These are phyloP conservation scores for Acrobasis repandana DNA, from an alignment of 2,888 invertebrate genomes.

Conservation along the genomic window DNA sequence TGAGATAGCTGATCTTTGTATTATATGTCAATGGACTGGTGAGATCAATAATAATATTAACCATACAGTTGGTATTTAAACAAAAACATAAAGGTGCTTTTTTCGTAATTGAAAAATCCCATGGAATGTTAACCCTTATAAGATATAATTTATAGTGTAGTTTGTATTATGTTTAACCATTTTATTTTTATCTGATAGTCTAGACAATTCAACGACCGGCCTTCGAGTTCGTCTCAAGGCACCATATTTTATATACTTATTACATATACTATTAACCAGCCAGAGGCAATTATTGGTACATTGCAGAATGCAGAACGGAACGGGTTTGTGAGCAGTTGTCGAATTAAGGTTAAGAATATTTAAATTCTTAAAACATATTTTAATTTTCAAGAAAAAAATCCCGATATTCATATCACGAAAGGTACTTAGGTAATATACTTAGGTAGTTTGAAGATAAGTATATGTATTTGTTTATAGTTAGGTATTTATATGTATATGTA, in stretches of 20 bases:
- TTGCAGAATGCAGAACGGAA: slow-evolving; percentile 17
- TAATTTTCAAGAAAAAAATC: no score
- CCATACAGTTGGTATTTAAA: no score
- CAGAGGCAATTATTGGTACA: slow-evolving; percentile 23
- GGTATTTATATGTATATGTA: no score
- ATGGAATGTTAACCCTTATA: not conserved
- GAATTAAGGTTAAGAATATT: not conserved
- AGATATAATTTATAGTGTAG: not conserved
- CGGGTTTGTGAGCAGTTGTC: slow-evolving; percentile 2
- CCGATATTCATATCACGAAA: no score
- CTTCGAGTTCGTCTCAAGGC: slow-evolving; percentile 33
- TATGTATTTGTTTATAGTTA: no score
- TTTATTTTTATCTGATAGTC: slow-evolving; percentile 14
- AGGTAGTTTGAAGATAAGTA: no score
- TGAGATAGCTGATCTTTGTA: no score
- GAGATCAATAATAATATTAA: no score
- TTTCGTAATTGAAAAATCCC: no score
- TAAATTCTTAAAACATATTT: not conserved
- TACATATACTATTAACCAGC: slow-evolving; percentile 11
- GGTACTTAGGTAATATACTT: no score
- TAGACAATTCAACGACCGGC: slow-evolving; percentile 36
- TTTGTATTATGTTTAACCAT: not conserved
- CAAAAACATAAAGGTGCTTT: no score
- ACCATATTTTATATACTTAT: slow-evolving; percentile 23
- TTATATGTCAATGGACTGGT: no score